Evolutionary conservation across 2,888 invertebrate genomes (phyloP).

Genomic region (Patella ulyssiponensis): DNA sequence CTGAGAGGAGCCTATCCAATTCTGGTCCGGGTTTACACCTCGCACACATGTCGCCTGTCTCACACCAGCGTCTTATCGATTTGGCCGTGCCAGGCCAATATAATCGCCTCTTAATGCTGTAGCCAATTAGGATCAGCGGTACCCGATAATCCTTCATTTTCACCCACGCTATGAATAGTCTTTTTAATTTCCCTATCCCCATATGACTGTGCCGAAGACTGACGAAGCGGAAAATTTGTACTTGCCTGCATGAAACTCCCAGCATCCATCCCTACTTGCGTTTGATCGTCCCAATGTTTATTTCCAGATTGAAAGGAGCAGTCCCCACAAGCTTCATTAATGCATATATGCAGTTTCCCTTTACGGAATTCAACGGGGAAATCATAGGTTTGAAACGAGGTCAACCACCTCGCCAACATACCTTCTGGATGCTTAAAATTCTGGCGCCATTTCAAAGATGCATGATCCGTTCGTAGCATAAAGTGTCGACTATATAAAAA

Average conservation of each 20-base stretch:
- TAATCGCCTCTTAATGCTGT: constrained; percentile 2
- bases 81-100: constrained; percentile 21
- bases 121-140: constrained; percentile 1
- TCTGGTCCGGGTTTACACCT: neutral
- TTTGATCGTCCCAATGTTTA: neutral
- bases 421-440: constrained; percentile 1
- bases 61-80: constrained; percentile 17
- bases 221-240: too few species aligned
- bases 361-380: neutral
- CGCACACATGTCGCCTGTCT: constrained; percentile 11
- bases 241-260: too few species aligned
- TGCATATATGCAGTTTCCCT: neutral
- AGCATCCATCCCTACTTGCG: too few species aligned
- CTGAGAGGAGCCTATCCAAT: neutral
- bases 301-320: neutral
- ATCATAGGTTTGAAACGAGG: neutral
- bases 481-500: neutral
- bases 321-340: neutral
- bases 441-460: neutral
- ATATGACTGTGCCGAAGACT: too few species aligned
- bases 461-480: neutral
- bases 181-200: too few species aligned
- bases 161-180: too few species aligned
- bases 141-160: neutral
- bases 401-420: neutral